Evolutionary conservation across 1,140 invertebrate genomes (phyloP), one percentile per base, ranked within the genome.

Genomic region (Pantala flavescens): DNA sequence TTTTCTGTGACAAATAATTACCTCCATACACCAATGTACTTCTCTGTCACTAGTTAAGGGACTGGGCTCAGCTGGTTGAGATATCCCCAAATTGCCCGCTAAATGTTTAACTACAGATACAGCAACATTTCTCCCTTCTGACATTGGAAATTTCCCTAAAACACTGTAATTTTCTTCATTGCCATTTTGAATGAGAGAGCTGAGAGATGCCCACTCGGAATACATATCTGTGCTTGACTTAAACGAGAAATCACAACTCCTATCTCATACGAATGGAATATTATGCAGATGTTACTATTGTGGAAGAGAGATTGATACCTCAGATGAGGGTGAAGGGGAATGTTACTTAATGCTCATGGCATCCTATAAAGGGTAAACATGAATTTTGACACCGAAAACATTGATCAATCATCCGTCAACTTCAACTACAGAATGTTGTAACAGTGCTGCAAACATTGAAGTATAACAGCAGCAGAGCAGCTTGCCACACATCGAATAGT

Each of bases 1-100:
- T n/a, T 19, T 36, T 7, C 0, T 49, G n/a, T 71, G 7, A 23
- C 19, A 71, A 24, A 70, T 71, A 77, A 75, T 78, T 79, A 88
- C 87, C 87, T 95, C 93, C 89, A 96, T 93, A 73, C 92, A 93
- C 93, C 93, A 96, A 81, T 91, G 89, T 63, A 96, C 94, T 85
- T 96, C 93, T 79, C 88, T 87, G 80, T 93, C 91, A 24, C 89
- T 91, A 10, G 86, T 87, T 28, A 93, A 82, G 43, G 89, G 87
- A 79, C 91, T 92, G 14, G 90, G 89, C 79, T 93, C 91, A 0
- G 90, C 89, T 70, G 90, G 87, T 78, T 91, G 90, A 9, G 91
- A 87, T 42, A 93, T 89, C 7, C 91, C 91, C 72, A 94, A 83
- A 82, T 89, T 93, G 14, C 86, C 84, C 12, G 91, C 90, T 10